A percentile compares a stretch with the other conserved stretches of the same genome.
phyloP scores from a whole-genome alignment of 2,113 vertebrate species.

The Campylomormyrus tamandua region DNA sequence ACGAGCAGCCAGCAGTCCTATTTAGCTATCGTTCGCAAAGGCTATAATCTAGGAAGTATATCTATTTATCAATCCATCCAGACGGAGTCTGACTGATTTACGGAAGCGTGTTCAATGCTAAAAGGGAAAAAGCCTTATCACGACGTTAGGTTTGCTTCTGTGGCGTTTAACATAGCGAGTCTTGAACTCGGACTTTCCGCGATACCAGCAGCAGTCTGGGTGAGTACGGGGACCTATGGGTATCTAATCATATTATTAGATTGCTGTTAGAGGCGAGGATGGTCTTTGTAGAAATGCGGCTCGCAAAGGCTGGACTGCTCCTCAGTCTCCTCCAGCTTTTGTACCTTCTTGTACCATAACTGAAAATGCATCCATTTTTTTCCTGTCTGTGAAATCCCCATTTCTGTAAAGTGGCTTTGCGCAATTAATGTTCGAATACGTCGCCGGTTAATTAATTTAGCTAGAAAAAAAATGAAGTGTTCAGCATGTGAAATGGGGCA shows the following conservation, averaged over 20 bases:
- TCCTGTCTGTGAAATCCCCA: neutral
- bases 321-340: neutral
- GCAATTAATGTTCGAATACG: neutral
- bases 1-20: neutral
- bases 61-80: neutral
- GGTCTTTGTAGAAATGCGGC: neutral
- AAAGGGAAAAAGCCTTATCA: neutral
- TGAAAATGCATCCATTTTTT: neutral
- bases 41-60: neutral
- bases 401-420: neutral
- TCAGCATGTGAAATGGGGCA: neutral
- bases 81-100: neutral
- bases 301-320: neutral
- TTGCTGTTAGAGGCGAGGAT: neutral
- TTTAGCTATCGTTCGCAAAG: neutral
- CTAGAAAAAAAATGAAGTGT: neutral
- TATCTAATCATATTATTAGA: neutral
- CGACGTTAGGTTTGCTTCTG: no score
- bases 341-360: neutral
- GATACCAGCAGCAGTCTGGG: neutral
- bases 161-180: neutral
- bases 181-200: neutral
- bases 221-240: neutral
- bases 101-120: neutral
- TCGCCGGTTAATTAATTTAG: neutral